A percentile compares a stretch with the other conserved stretches of the same genome.
These are phyloP conservation scores for Ichneumon xanthorius DNA, from an alignment of 2,888 invertebrate genomes.

Conservation along the genomic window DNA sequence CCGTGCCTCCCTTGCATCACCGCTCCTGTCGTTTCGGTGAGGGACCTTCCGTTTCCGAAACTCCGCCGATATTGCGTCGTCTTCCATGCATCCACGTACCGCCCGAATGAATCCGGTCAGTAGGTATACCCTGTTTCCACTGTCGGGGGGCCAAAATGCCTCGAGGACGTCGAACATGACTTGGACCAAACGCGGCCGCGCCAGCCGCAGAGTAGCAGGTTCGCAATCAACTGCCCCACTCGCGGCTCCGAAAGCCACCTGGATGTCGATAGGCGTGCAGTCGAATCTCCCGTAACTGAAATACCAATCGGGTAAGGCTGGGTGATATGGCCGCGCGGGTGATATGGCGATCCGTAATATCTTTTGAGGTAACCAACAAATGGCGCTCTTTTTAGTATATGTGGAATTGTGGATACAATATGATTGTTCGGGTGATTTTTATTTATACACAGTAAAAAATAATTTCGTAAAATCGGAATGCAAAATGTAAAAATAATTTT, in stretches of 20 bases:
- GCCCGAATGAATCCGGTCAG: background rate
- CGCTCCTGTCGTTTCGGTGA: slow-evolving; percentile 61
- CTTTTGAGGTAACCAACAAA: too few relatives aligned
- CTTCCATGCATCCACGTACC: slow-evolving; percentile 25
- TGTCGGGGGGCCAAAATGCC: background rate
- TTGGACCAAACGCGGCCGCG: background rate
- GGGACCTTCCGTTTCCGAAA: slow-evolving; percentile 38
- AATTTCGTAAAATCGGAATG: too few relatives aligned
- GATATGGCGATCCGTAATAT: too few relatives aligned
- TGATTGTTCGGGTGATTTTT: too few relatives aligned
- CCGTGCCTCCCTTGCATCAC: slow-evolving; percentile 58
- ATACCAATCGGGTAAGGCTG: background rate
- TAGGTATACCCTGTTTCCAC: background rate
- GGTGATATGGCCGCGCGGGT: too few relatives aligned
- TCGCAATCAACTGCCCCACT: background rate
- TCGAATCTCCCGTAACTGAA: background rate
- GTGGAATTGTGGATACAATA: too few relatives aligned
- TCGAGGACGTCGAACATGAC: slow-evolving; percentile 2
- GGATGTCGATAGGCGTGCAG: background rate
- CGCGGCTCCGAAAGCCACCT: background rate
- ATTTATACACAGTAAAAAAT: too few relatives aligned
- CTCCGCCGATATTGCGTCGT: slow-evolving; percentile 73
- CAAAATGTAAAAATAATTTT: too few relatives aligned
- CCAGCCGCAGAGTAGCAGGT: background rate
- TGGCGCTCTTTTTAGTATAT: too few relatives aligned